A percentile compares a stretch with the other conserved stretches of the same genome.
These are phyloP conservation scores for Electrophaes corylata DNA, from an alignment of 2,888 invertebrate species.

Conservation along the genomic window DNA sequence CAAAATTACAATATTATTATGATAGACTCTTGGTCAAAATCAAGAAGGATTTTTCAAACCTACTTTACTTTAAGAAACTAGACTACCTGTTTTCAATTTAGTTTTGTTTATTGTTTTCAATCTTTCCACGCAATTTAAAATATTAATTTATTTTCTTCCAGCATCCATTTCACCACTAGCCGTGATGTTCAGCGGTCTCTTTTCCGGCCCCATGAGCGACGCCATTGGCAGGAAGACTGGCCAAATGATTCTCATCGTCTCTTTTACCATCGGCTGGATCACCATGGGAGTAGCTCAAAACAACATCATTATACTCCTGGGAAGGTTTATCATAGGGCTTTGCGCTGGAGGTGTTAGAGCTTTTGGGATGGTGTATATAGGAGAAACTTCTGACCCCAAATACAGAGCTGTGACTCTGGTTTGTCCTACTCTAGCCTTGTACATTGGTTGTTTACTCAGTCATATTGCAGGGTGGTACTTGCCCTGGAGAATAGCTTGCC, in stretches of 20 bases:
- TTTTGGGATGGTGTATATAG: conserved; percentile 52
- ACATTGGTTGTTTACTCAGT: conserved; percentile 50
- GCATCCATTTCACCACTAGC: conserved; percentile 53
- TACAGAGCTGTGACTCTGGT: conserved; percentile 52
- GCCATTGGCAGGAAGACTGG: conserved; percentile 53
- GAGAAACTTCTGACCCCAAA: conserved; percentile 59
- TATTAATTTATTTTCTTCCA: conserved; percentile 41
- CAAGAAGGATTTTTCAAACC: no score
- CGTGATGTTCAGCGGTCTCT: conserved; percentile 56
- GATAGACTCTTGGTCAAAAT: no score
- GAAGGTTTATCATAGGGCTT: conserved; percentile 55
- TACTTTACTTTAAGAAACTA: no score
- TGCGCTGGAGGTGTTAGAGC: conserved; percentile 54
- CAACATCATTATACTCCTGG: conserved; percentile 48
- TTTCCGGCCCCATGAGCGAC: conserved; percentile 57
- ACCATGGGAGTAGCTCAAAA: conserved; percentile 47
- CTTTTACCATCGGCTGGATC: conserved; percentile 56
- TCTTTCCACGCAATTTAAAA: background rate
- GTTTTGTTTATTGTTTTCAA: no score
- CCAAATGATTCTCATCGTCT: conserved; percentile 48
- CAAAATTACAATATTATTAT: no score
- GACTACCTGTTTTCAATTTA: no score
- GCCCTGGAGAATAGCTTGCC: conserved; percentile 52
- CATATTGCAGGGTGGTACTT: conserved; percentile 51
- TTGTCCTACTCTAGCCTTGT: conserved; percentile 46